A percentile compares a stretch with the other conserved stretches of the same genome.
phyloP scores from a whole-genome alignment of 2,888 invertebrate species.

The Dasypolia templi region DNA sequence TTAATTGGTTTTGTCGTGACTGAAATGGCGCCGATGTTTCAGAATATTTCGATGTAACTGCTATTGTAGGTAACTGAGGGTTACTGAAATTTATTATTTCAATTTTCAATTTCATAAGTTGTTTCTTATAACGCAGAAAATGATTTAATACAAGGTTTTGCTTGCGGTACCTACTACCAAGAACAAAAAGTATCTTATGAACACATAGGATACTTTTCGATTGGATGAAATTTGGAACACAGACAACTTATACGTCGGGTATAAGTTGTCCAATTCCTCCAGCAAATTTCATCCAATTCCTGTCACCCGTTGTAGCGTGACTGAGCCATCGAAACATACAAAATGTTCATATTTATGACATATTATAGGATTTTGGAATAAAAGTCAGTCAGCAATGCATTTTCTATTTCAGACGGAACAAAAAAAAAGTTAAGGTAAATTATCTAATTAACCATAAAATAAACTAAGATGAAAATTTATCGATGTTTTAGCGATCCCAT shows the following conservation, averaged over 20 bases:
- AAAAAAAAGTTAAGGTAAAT: too few relatives aligned
- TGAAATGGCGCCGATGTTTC: constrained; percentile 35
- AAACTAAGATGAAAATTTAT: neutral
- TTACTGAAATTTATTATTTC: constrained; percentile 31
- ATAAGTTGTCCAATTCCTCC: too few relatives aligned
- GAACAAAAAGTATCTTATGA: neutral
- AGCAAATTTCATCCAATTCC: too few relatives aligned
- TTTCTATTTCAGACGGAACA: neutral
- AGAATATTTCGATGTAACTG: constrained; percentile 16
- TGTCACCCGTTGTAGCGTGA: too few relatives aligned
- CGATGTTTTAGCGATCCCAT: neutral
- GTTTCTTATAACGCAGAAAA: neutral
- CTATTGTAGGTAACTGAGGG: neutral
- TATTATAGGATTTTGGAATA: neutral
- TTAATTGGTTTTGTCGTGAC: constrained; percentile 41
- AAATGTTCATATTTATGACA: too few relatives aligned
- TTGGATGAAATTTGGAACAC: too few relatives aligned
- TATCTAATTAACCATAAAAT: neutral
- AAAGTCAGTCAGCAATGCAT: neutral
- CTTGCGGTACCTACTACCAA: neutral
- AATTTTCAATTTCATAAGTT: constrained; percentile 23
- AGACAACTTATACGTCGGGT: too few relatives aligned
- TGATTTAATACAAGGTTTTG: neutral
- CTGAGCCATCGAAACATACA: too few relatives aligned
- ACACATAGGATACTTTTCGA: too few relatives aligned